Conservation (phyloP, 2,113 vertebrate genomes). For the Hypocryptadius cinnamomeus region DNA sequence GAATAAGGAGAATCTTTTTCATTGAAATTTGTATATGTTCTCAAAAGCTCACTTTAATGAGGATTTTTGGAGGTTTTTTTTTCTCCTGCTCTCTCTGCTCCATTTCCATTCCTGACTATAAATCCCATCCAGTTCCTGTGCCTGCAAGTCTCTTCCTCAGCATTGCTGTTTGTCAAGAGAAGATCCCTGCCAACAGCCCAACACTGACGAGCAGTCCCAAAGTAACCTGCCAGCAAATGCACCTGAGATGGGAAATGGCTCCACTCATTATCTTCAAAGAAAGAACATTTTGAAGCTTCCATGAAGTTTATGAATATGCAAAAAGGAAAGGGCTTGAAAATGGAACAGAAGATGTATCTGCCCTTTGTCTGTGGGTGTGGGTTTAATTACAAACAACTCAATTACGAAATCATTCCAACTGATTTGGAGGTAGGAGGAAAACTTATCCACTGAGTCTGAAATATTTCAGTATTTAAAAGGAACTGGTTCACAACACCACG, state of each 20-base stretch:
- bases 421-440: neutral
- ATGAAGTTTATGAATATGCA: neutral
- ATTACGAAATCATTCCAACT: neutral
- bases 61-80: neutral
- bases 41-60: neutral
- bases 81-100: neutral
- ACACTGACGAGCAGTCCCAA: neutral
- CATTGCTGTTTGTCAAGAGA: neutral
- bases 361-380: neutral
- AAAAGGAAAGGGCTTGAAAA: neutral
- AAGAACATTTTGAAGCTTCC: neutral
- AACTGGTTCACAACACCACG: neutral
- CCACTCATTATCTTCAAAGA: neutral
- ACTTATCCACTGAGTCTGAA: accelerated
- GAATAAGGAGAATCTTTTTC: neutral
- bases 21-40: neutral
- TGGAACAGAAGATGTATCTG: neutral
- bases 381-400: neutral
- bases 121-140: neutral
- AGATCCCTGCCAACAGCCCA: neutral
- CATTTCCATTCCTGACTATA: neutral
- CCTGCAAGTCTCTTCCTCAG: neutral
- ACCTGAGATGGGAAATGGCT: neutral
- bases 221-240: neutral
- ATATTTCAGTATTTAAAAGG: neutral